Conservation (phyloP, 2,888 invertebrate genomes). For the Drosophila mimica region DNA sequence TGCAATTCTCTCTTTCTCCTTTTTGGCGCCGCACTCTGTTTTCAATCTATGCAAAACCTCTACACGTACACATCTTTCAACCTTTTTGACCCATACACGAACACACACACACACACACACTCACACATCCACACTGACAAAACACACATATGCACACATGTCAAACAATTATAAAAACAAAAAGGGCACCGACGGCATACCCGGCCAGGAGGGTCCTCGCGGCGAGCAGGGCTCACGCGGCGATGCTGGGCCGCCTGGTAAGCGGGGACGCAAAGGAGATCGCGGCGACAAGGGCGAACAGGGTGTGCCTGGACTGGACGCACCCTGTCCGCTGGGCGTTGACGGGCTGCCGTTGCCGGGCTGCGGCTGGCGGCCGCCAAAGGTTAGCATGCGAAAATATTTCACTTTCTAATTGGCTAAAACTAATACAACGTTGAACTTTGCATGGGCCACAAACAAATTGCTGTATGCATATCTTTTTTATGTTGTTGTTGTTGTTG, state of each 20-base stretch:
- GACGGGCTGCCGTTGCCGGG: conserved; percentile 98
- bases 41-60: conserved; percentile 39
- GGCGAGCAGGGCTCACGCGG: conserved; percentile 96
- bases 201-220: conserved; percentile 95
- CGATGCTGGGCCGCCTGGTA: conserved; percentile 91
- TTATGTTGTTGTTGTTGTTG: conserved; percentile 45
- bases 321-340: conserved; percentile 98
- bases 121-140: conserved; percentile 10
- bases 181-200: conserved; percentile 96
- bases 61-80: conserved; percentile 32
- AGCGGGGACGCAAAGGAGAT: conserved; percentile 96
- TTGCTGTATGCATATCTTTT: conserved; percentile 19
- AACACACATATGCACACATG: conserved; percentile 15
- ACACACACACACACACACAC: conserved; percentile 20
- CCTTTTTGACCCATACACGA: conserved; percentile 36
- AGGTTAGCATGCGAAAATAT: conserved; percentile 87
- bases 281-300: conserved; percentile 97
- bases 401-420: conserved; percentile 58
- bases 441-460: conserved; percentile 58
- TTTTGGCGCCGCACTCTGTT: conserved; percentile 58
- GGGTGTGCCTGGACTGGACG: conserved; percentile 98
- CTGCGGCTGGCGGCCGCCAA: conserved; percentile 96
- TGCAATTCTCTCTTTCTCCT: conserved; percentile 45
- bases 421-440: conserved; percentile 40
- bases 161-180: conserved; percentile 15